Base-by-base conservation (phyloP, 1,140 invertebrate species). In the Drosophila persimilis region DNA sequence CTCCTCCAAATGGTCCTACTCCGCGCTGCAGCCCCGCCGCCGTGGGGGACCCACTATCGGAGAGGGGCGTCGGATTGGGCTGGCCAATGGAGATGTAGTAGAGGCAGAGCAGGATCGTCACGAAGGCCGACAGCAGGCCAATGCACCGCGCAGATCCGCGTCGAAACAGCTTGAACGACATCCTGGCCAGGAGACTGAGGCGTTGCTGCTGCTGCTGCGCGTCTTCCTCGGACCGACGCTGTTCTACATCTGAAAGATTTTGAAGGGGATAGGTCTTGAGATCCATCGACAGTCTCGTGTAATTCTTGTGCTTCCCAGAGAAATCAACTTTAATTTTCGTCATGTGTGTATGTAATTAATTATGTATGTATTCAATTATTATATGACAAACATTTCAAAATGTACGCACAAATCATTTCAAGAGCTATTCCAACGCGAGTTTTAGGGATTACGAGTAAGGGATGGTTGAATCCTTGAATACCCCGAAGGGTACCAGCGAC, bases 41-140 rank as follows among this genome's bases (percentile, higher is more conserved):
- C 26, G 61, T 53, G 5, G 66, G 15, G 9, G 66, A 26, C 3
- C 81, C 81, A 1, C 61, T 48, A 35, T 89, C 83, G 17, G 80
- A 50, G 15, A 67, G 61, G 35, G 80, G 84, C 43, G 66, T 20
- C 17, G 75, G 61, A 73, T 79, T 89, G 5, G 89, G 83, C 63
- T 91, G 90, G 5, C 90, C 90, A 69, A 91, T 86, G 11, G 90
- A 91, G 53, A 91, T 91, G 57, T 91, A 91, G 65, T 91, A 91
- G 6, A 91, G 75, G 58, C 90, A 91, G 45, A 91, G 65, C 31
- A 91, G 55, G 51, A 91, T 91, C 3, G 90, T 91, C 51, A 91
- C 76, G 58, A 91, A 91, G 3, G 90, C 89, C 43, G 90, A 90
- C 47, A 91, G 61, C 41, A 91, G 62, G 24, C 90, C 91, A 59